Percentiles rank a stretch among this genome's conserved stretches.
Evolutionary conservation across 92 coral and sea anemone species (phyloP).

Genomic region (Umimayanthus kanabou): DNA sequence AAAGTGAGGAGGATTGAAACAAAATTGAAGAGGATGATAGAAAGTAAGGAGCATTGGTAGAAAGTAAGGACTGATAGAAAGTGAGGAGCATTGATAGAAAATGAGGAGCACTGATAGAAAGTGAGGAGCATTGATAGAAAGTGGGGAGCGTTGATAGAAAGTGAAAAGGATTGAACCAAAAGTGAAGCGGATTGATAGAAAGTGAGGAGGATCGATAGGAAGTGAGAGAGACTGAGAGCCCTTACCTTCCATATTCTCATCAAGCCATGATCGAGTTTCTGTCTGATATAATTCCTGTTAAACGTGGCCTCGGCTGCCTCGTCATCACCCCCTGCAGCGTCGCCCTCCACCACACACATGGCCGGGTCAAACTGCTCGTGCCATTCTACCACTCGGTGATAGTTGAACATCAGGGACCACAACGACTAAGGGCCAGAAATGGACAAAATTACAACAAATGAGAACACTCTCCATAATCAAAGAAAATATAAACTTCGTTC

Average conservation of each 20-base stretch:
- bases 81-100: not conserved
- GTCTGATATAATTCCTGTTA: conserved; percentile 92
- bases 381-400: conserved; percentile 91
- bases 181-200: not conserved
- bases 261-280: conserved; percentile 94
- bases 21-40: no score
- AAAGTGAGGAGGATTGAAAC: not conserved
- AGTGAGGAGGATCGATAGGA: not conserved
- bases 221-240: not conserved
- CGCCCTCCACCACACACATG: conserved; percentile 71
- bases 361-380: conserved; percentile 94
- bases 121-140: not conserved
- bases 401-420: conserved; percentile 95
- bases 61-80: no score
- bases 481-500: no score
- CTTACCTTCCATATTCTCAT: conserved; percentile 97
- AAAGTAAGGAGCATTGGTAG: no score
- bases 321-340: conserved; percentile 65
- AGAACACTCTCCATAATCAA: not conserved
- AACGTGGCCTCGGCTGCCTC: conserved; percentile 90
- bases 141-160: no score
- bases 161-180: not conserved
- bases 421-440: conserved; percentile 51
- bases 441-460: not conserved
- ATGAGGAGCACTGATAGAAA: no score